Evolutionary conservation across 2,113 vertebrate genomes (phyloP).

Genomic region (Amia ocellicauda): DNA sequence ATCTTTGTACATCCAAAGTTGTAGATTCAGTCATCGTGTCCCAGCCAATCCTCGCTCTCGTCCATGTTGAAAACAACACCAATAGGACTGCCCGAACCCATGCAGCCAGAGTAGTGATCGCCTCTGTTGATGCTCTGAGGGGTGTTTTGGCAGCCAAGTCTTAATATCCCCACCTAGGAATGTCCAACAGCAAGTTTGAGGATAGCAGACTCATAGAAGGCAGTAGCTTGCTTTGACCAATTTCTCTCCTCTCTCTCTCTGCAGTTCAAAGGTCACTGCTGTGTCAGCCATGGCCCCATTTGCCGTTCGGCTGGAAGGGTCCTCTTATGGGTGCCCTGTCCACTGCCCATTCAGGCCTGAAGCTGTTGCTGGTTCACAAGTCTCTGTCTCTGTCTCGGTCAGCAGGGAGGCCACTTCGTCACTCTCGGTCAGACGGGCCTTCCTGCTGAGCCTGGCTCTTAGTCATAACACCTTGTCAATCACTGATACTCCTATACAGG

Average conservation of each 20-base stretch:
- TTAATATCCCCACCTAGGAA: conserved; percentile 6
- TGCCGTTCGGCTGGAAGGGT: neutral
- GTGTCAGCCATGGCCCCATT: neutral
- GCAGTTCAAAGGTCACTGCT: conserved; percentile 1
- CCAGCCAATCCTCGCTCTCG: too few species aligned
- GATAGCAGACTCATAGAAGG: conserved; percentile 8
- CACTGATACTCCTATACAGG: conserved; percentile 83
- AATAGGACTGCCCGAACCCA: too few species aligned
- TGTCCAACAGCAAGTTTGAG: neutral
- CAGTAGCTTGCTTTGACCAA: neutral
- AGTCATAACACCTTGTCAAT: conserved; percentile 90
- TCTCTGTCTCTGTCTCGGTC: conserved; percentile 20
- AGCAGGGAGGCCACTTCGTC: conserved; percentile 5
- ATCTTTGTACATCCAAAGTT: too few species aligned
- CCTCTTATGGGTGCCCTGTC: too few species aligned
- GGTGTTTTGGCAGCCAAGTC: conserved; percentile 15
- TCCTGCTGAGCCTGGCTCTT: conserved; percentile 24
- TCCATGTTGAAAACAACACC: too few species aligned
- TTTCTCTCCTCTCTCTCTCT: neutral
- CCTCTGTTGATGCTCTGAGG: neutral
- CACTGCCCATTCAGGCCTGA: too few species aligned
- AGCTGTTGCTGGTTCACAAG: neutral
- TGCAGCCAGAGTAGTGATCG: neutral
- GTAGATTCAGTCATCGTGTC: too few species aligned
- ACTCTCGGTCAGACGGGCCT: neutral